Base-by-base conservation (phyloP, 1,140 invertebrate genomes). In the Meloidogyne floridensis region DNA sequence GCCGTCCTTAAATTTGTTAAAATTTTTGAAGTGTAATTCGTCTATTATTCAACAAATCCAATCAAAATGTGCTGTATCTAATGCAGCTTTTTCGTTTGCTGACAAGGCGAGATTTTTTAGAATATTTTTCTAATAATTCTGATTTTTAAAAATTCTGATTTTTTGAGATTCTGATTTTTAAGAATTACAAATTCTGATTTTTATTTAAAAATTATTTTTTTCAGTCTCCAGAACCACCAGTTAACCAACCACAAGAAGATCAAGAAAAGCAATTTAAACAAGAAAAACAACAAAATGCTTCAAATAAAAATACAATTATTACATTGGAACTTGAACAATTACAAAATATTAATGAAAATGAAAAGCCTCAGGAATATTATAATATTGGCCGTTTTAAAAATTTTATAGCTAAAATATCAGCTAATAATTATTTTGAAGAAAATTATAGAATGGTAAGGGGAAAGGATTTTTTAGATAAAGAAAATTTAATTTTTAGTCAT, bases 401-500 rank as follows among this genome's bases (percentile, higher is more conserved):
- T 15, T 71, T 51, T 18, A 32, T 77, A 1, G 69, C 51, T 8
- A 77, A 77, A 69, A 20, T 56, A n/a, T 51, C 75, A 54, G 11
- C 43, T 59, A 43, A 11, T n/a, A 54, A 77, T 42, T 13, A 56
- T 42, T 15, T 54, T 42, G 51, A n/a, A 43, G 43, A 15, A 5
- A 47, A 77, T 8, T 47, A 13, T 42, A 56, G 75, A 56, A n/a
- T n/a, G 3, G 75, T 77, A 13, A 5, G 6, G 9, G 32, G 32
- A 32, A 32, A 32, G 32, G 32, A 74, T 74, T 74, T 18, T 20
- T 75, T 75, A 75, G 5, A 70, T 54, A 54, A 54, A 54, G 10
- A 54, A 54, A 15, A 59, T 71, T 42, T 32, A 32, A 32, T 70
- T 18, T 8, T 15, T 32, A 84, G 84, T n/a, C 83, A 18, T 54